These are phyloP conservation scores for Aplysia californica DNA, from an alignment of 1,140 invertebrate species.

Conservation along the genomic window DNA sequence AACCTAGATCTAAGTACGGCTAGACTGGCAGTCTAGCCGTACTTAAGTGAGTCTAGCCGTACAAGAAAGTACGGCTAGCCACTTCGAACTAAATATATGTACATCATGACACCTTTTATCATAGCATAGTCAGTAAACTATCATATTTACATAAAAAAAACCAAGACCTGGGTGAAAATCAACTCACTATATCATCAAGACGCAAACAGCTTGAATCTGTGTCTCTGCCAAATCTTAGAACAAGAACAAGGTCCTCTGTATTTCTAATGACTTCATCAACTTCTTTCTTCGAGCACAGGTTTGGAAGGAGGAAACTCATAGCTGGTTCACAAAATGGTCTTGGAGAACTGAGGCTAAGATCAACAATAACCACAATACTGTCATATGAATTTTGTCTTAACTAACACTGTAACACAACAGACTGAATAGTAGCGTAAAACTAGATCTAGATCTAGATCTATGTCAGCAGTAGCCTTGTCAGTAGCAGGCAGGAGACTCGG, in stretches of 20 bases:
- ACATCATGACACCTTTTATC: not conserved
- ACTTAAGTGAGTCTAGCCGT: not conserved
- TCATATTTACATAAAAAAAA: not conserved
- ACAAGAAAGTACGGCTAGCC: no score
- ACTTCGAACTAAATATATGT: no score
- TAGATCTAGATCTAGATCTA: not conserved
- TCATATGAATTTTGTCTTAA: no score
- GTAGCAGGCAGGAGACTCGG: no score
- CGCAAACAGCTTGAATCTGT: constrained; percentile 58
- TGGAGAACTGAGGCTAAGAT: not conserved
- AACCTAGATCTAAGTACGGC: not conserved
- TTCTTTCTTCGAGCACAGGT: constrained; percentile 56
- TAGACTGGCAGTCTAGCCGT: not conserved
- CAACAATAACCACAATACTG: no score
- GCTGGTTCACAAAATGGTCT: not conserved
- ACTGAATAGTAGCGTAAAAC: not conserved
- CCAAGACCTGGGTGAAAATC: not conserved
- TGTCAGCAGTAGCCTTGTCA: not conserved
- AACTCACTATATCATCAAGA: constrained; percentile 64
- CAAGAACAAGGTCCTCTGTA: constrained; percentile 62
- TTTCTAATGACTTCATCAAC: constrained; percentile 57
- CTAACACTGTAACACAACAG: not conserved
- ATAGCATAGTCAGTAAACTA: not conserved
- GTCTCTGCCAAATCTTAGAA: constrained; percentile 64
- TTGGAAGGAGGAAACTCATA: constrained; percentile 52